Conservation (phyloP, 2,113 vertebrate species). For the Hipposideros armiger region DNA sequence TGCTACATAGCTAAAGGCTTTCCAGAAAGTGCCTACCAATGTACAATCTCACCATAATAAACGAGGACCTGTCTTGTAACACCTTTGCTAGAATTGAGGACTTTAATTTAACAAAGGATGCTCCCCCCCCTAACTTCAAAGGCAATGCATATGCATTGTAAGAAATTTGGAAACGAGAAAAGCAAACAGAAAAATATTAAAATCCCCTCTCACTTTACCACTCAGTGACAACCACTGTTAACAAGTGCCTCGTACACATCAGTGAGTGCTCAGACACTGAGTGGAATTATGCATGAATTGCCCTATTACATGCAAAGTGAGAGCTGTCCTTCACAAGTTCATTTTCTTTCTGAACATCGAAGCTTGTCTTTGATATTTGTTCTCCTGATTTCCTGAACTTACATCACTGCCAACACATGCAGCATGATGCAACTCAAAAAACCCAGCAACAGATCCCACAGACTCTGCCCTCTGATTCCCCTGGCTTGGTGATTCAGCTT, state of each 20-base stretch:
- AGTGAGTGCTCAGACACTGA: not conserved
- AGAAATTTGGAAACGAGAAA: not conserved
- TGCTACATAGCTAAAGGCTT: not conserved
- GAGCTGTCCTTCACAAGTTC: not conserved
- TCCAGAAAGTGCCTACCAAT: not conserved
- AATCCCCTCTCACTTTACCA: not conserved
- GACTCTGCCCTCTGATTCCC: not conserved
- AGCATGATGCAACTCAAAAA: not conserved
- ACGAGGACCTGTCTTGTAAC: not conserved
- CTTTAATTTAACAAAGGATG: not conserved
- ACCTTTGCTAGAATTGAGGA: not conserved
- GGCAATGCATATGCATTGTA: not conserved
- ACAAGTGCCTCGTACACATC: not conserved
- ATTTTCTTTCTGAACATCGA: not conserved
- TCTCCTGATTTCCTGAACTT: not conserved
- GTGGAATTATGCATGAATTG: not conserved
- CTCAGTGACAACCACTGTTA: not conserved
- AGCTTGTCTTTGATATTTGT: not conserved
- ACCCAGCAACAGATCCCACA: not conserved
- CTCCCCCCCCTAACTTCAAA: not conserved
- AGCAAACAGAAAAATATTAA: slow-evolving; percentile 37
- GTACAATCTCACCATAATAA: not conserved
- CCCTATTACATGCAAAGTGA: not conserved
- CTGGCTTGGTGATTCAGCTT: not conserved
- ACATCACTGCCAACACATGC: not conserved